Evolutionary conservation across 2,113 vertebrate genomes (phyloP), one percentile per base, ranked within the genome.

Genomic region (Coptodon rendalli): DNA sequence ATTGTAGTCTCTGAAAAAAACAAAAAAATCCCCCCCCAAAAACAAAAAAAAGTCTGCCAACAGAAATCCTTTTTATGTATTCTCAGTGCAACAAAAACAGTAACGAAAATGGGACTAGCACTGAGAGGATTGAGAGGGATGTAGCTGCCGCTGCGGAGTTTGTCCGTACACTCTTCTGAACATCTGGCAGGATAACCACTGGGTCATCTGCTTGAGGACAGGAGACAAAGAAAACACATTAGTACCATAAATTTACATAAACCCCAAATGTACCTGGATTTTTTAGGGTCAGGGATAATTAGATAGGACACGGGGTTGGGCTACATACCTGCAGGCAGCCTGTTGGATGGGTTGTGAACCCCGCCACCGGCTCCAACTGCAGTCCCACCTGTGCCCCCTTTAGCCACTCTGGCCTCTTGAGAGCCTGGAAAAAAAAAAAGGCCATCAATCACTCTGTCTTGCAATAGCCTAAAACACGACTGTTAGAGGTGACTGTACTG

Each of bases 91-190:
- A 91, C 61, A 96, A 85, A 66, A 96, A 96, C 3, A 95, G 91
- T 91, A 97, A 59, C 4, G 95, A 97, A 59, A 98, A 94, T 2
- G 97, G 93, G 80, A 96, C 91, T 71, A 97, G 56, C 9, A 97
- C 40, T 5, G 97, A 94, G 86, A 97, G 92, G 80, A 93, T 13
- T 4, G 93, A 92, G 34, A 93, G 48, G 36, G 95, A 91, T 2
- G 91, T 54, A 14, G 96, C 83, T 43, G 92, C 40, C 27, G 52
- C 91, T 2, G 95, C 96, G 0, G 97, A 96, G 0, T 96, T 97
- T 7, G 97, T 97, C 86, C 97, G 96, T 6, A 97, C 91, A 0
- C 97, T 99, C 78, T 96, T 97, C 87, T 97, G 96, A 57, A 99
- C 96, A 4, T 97, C 94, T 10, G 97, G 96, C 80, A 96, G 91